Evolutionary conservation across 2,888 invertebrate species (phyloP).

Genomic region (Orthonychiurus folsomi): DNA sequence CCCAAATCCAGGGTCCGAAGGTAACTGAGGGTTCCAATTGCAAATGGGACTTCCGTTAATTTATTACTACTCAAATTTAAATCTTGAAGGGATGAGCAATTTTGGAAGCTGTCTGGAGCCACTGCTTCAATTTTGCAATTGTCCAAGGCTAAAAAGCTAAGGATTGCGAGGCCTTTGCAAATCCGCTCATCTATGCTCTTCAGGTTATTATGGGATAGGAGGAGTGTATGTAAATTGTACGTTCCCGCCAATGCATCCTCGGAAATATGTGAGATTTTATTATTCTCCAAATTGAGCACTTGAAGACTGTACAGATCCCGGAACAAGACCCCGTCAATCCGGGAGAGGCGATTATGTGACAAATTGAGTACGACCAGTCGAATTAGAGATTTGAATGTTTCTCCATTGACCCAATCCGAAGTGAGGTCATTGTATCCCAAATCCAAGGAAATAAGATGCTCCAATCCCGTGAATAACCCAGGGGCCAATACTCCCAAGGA

Average conservation of each 20-base stretch:
- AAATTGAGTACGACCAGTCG: conserved; percentile 67
- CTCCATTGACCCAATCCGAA: conserved; percentile 69
- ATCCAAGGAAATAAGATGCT: conserved; percentile 65
- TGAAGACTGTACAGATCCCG: conserved; percentile 69
- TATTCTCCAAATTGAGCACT: conserved; percentile 69
- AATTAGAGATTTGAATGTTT: conserved; percentile 63
- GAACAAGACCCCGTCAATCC: conserved; percentile 66
- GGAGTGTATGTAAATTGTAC: conserved; percentile 68
- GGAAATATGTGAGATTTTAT: conserved; percentile 63
- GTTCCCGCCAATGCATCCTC: conserved; percentile 69
- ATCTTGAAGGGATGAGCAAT: conserved; percentile 70
- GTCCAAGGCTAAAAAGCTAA: conserved; percentile 68
- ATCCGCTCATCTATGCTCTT: conserved; percentile 65
- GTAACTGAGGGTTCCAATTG: conserved; percentile 62
- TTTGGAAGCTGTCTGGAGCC: conserved; percentile 64
- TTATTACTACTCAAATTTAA: conserved; percentile 74
- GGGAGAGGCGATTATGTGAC: conserved; percentile 64
- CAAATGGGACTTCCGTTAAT: conserved; percentile 63
- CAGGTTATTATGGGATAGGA: conserved; percentile 70
- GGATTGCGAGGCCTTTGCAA: conserved; percentile 64
- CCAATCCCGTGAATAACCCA: conserved; percentile 65
- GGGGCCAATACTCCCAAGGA: conserved; percentile 70
- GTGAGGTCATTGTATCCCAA: conserved; percentile 69
- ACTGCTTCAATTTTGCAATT: conserved; percentile 68
- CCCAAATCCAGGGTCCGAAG: conserved; percentile 73